These are phyloP conservation scores for Pachyuromys duprasi DNA, from an alignment of 2,797 vertebrate species.

Conservation along the genomic window DNA sequence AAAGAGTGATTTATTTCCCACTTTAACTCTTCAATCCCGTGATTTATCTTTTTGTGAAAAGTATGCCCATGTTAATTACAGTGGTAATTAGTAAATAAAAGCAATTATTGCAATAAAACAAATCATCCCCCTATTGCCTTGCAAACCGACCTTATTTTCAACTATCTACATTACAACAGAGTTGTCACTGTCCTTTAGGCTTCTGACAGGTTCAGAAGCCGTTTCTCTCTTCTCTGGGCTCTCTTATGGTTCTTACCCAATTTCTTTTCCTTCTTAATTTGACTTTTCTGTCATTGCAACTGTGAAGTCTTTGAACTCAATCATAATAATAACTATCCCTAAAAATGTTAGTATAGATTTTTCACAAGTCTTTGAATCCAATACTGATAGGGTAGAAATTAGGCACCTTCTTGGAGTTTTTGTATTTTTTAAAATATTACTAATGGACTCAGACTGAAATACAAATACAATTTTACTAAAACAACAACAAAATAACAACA, in stretches of 20 bases:
- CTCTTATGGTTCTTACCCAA: slow-evolving; percentile 39
- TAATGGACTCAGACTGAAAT: neutral
- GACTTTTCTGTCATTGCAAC: slow-evolving; percentile 28
- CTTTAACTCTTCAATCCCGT: slow-evolving; percentile 51
- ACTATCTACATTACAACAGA: neutral
- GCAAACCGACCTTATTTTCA: slow-evolving; percentile 42
- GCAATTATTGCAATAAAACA: slow-evolving; percentile 45
- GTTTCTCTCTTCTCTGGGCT: slow-evolving; percentile 32
- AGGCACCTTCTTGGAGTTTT: neutral
- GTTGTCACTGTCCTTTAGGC: neutral
- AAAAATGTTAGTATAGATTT: slow-evolving; percentile 35
- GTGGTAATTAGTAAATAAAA: slow-evolving; percentile 41
- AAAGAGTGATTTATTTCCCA: slow-evolving; percentile 22
- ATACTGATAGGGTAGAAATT: neutral
- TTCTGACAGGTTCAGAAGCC: slow-evolving; percentile 23
- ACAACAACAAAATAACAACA: too few species aligned
- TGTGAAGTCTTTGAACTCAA: slow-evolving; percentile 32
- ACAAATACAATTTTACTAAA: neutral
- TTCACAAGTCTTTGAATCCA: slow-evolving; percentile 26
- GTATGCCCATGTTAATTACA: slow-evolving; percentile 34
- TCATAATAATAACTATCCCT: slow-evolving; percentile 21
- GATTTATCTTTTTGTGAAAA: slow-evolving; percentile 59
- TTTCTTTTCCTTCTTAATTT: slow-evolving; percentile 21
- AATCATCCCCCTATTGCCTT: slow-evolving; percentile 4
- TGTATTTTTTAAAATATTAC: neutral